These are phyloP conservation scores for Coracopsis vasa DNA, from an alignment of 2,113 vertebrate species.

Conservation along the genomic window DNA sequence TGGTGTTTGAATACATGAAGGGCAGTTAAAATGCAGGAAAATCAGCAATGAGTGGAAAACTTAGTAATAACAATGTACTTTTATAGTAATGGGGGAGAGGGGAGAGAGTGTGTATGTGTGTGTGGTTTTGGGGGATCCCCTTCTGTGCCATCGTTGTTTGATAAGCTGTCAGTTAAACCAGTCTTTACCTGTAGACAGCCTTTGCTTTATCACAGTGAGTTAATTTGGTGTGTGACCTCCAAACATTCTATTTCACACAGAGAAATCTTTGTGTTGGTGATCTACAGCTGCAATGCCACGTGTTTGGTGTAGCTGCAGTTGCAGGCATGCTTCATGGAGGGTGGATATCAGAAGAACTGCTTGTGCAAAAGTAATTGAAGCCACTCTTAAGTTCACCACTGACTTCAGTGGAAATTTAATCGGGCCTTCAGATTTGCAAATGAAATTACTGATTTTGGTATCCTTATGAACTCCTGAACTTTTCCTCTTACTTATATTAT, in stretches of 20 bases:
- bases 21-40: neutral
- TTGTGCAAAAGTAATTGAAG: neutral
- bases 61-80: neutral
- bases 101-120: fast-evolving
- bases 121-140: fast-evolving
- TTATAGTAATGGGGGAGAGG: no score
- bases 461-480: neutral
- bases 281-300: neutral
- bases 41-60: neutral
- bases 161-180: neutral
- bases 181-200: neutral
- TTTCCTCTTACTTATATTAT: neutral
- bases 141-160: neutral
- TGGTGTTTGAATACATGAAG: neutral
- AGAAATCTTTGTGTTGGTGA: neutral
- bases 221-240: neutral
- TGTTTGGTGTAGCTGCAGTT: neutral
- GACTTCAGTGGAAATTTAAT: neutral
- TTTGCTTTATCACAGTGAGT: neutral
- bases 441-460: neutral
- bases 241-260: neutral
- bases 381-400: neutral
- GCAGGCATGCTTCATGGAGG: neutral
- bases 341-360: neutral
- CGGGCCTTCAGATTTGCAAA: neutral